A percentile compares a stretch with the other conserved stretches of the same genome.
phyloP scores from a whole-genome alignment of 2,888 invertebrate genomes.

The Pocota personata region DNA sequence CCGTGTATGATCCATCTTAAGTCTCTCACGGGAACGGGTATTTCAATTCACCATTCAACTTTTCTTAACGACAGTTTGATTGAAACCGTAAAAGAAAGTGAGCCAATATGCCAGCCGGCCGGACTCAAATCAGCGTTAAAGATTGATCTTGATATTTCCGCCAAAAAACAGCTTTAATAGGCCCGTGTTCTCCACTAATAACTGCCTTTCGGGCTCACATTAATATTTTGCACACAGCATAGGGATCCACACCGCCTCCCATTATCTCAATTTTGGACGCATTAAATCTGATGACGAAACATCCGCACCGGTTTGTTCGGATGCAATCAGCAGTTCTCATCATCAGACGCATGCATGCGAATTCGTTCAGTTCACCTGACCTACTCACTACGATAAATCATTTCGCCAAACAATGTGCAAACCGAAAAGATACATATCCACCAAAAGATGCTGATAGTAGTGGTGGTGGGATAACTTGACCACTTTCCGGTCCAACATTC shows the following conservation, averaged over 20 bases:
- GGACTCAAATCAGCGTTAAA: constrained; percentile 32
- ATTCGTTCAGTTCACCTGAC: constrained; percentile 58
- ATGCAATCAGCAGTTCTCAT: constrained; percentile 59
- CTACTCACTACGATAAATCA: constrained; percentile 67
- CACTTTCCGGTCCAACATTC: constrained; percentile 57
- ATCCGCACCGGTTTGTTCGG: constrained; percentile 27
- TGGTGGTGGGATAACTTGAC: constrained; percentile 28
- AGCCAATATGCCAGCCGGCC: neutral
- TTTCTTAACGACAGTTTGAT: constrained; percentile 46
- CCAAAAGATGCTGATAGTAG: neutral
- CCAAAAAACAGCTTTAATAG: constrained; percentile 32
- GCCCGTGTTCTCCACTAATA: constrained; percentile 43
- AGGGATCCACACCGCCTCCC: constrained; percentile 10
- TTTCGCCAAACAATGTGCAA: constrained; percentile 67
- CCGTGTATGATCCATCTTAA: neutral
- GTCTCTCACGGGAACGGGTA: constrained; percentile 27
- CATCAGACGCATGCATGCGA: constrained; percentile 41
- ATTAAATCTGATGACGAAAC: constrained; percentile 65
- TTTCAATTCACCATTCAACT: constrained; percentile 46
- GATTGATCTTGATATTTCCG: constrained; percentile 59
- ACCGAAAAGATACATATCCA: constrained; percentile 40
- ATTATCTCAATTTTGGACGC: constrained; percentile 60
- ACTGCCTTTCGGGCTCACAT: constrained; percentile 30
- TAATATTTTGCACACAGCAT: constrained; percentile 16
- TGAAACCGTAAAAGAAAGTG: constrained; percentile 64